Evolutionary conservation across 2,888 invertebrate species (phyloP), one percentile per base, ranked within the genome.

Genomic region (Mamestra brassicae): DNA sequence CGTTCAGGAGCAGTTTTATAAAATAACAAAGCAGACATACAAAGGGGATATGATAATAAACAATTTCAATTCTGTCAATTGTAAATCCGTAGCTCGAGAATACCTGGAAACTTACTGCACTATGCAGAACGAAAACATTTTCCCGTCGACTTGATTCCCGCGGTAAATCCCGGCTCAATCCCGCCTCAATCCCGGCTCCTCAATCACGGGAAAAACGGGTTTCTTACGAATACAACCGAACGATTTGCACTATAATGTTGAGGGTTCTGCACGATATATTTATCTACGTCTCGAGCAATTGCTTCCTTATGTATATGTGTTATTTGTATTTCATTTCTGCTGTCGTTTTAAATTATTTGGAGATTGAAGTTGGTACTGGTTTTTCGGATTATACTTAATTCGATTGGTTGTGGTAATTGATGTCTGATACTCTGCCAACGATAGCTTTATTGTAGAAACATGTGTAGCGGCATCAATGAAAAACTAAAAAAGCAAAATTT

Each of bases 121-220:
- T 87, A 87, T 88, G 88, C 88, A 88, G 79, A 88, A 85, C 86
- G 78, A 88, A 85, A 89, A 87, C 78, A 89, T 89, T 90, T 89
- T 86, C 88, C 87, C 83, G 83, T 70, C 76, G 80, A 83, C 73
- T 86, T 88, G 88, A 88, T 83, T 88, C 86, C 74, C 80, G 65
- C 58, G 67, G 81, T 73, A 86, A 87, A 87, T 83, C 85, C 84
- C 73, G 57, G 80, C 76, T 81, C 90, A 90, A 92, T 90, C 91
- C 90, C 76, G 80, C 85, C 87, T 85, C 86, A 85, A 90, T 90
- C 88, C 83, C 74, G 76, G 87, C 88, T 89, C 87, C 89, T 92
- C 92, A 92, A 92, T 92, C 92, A 90, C 86, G 81, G 74, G 84
- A 83, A 84, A 89, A 87, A 82, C 88, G 89, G 87, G 87, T 87